phyloP scores from a whole-genome alignment of 2,888 invertebrate genomes.

The Nomada ruficornis region DNA sequence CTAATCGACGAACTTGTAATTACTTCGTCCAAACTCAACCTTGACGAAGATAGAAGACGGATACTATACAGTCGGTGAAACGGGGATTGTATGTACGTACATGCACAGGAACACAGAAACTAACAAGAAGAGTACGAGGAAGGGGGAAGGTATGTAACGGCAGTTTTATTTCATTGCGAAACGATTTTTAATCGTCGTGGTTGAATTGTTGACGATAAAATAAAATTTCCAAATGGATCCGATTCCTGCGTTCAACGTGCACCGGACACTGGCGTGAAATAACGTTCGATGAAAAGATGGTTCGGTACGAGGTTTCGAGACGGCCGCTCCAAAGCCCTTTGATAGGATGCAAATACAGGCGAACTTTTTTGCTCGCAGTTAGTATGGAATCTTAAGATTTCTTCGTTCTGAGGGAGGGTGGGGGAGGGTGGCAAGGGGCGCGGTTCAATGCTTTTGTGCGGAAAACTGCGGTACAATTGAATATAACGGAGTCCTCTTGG shows the following conservation, averaged over 20 bases:
- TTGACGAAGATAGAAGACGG: slow-evolving; percentile 23
- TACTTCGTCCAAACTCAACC: slow-evolving; percentile 68
- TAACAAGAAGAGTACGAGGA: not conserved
- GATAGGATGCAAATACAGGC: slow-evolving; percentile 61
- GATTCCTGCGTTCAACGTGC: not conserved
- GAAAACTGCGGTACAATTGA: not conserved
- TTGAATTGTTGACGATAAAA: slow-evolving; percentile 31
- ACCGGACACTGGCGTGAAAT: slow-evolving; percentile 31
- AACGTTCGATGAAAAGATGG: slow-evolving; percentile 39
- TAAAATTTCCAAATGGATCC: slow-evolving; percentile 40
- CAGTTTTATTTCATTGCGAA: slow-evolving; percentile 78
- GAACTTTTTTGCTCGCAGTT: slow-evolving; percentile 46
- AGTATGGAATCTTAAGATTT: slow-evolving; percentile 66
- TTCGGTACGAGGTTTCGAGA: slow-evolving; percentile 18
- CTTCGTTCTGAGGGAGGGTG: not conserved
- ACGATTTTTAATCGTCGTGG: slow-evolving; percentile 62
- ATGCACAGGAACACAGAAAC: not conserved
- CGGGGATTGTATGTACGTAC: not conserved
- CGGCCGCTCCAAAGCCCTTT: slow-evolving; percentile 55
- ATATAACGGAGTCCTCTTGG: not conserved
- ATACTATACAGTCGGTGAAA: not conserved
- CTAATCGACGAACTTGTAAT: slow-evolving; percentile 79
- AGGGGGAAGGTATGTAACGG: slow-evolving; percentile 21
- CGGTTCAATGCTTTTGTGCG: slow-evolving; percentile 5
- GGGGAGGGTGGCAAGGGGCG: not conserved